Evolutionary conservation across 2,113 vertebrate species (phyloP), one percentile per base, ranked within the genome.

Genomic region (Heterocephalus glaber): DNA sequence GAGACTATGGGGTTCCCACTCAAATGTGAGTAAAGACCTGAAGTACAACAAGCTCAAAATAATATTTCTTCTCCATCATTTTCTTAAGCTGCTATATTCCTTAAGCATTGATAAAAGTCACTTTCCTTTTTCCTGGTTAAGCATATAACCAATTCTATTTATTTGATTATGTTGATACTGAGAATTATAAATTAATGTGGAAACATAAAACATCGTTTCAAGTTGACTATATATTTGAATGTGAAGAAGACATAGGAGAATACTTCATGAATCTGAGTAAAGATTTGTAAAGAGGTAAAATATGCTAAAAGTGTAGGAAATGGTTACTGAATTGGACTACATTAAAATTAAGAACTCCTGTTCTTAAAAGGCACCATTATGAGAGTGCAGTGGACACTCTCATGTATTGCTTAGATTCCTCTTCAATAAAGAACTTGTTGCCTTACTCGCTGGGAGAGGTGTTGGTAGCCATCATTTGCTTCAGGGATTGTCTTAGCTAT

Each of bases 121-220:
- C 41, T 33, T 90, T 49, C 12, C 24, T 82, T 95, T 93, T n/a
- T 93, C 8, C 38, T 93, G 81, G 30, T 58, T 91, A 28, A n/a
- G 24, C 24, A 24, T 81, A 17, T 80, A 20, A 60, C 66, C 24
- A 70, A 4, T 65, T 92, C 33, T 86, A 44, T 81, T 38, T 86
- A 41, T 81, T 38, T 87, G n/a, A 66, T 76, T 49, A 35, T n/a
- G 76, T n/a, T 33, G n/a, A 72, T 90, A 19, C 47, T 66, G 47
- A 93, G n/a, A 95, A 35, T 91, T 95, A 89, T 61, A 90, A 83
- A 94, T 86, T 49, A 66, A 1, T 93, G 26, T 92, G 80, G 74
- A 58, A 79, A 82, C 28, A 76, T 76, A 49, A 83, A 95, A 74
- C 24, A n/a, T 82, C 66, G 90, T 85, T 92, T 90, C 38, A 86